phyloP scores from a whole-genome alignment of 2,888 invertebrate species.

The Caenorhabditis macrosperma region DNA sequence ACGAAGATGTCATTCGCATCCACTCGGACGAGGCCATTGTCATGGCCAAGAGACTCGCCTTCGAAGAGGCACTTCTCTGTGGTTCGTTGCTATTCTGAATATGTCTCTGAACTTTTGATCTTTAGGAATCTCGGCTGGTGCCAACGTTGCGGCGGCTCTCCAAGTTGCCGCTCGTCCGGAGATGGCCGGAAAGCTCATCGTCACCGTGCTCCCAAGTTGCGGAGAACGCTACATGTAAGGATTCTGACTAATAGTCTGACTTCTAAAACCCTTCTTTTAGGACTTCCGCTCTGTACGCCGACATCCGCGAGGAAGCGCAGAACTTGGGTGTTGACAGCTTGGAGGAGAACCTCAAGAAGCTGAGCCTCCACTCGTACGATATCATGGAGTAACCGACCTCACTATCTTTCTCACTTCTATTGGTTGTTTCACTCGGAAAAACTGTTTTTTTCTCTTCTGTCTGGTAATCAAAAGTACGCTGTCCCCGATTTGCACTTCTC shows the following conservation, averaged over 20 bases:
- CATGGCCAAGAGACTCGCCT: conserved; percentile 73
- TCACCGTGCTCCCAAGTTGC: conserved; percentile 77
- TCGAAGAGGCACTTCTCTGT: conserved; percentile 74
- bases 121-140: conserved; percentile 77
- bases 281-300: conserved; percentile 74
- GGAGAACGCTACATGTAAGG: conserved; percentile 78
- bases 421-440: conserved; percentile 5
- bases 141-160: conserved; percentile 76
- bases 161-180: conserved; percentile 73
- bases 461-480: conserved; percentile 12
- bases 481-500: neutral
- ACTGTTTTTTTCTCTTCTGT: neutral
- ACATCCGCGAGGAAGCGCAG: conserved; percentile 72
- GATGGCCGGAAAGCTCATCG: conserved; percentile 75
- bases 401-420: neutral
- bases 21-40: conserved; percentile 74
- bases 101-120: neutral
- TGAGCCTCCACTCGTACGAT: conserved; percentile 72
- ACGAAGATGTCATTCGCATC: conserved; percentile 73
- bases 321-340: conserved; percentile 71
- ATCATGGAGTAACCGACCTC: conserved; percentile 43
- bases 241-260: neutral
- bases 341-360: conserved; percentile 70
- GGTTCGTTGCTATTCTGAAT: conserved; percentile 53
- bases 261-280: conserved; percentile 56